phyloP scores from a whole-genome alignment of 2,888 invertebrate genomes.

The Alloscopus bannaensis region DNA sequence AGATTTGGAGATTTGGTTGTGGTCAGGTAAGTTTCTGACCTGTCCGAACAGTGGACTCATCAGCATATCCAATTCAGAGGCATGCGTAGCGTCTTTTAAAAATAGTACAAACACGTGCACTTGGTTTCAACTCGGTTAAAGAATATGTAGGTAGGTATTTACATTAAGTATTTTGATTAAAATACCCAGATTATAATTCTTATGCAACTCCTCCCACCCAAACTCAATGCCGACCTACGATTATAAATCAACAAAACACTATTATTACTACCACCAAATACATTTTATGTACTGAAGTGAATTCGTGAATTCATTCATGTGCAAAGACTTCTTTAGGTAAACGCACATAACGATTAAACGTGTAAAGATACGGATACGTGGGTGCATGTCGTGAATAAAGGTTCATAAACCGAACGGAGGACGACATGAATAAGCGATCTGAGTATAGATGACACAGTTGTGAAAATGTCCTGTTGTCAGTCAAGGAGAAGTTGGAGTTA shows the following conservation, averaged over 20 bases:
- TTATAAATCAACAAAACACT: background rate
- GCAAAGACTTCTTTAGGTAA: too few relatives aligned
- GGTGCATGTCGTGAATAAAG: constrained; percentile 37
- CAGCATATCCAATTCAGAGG: constrained; percentile 54
- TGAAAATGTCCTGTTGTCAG: constrained; percentile 15
- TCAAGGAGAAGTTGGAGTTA: constrained; percentile 27
- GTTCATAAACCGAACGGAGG: constrained; percentile 33
- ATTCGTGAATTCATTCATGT: constrained; percentile 26
- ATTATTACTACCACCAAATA: background rate
- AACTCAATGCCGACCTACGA: background rate
- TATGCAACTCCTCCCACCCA: background rate
- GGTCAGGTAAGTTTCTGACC: constrained; percentile 6
- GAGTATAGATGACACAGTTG: constrained; percentile 35
- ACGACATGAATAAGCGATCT: constrained; percentile 35
- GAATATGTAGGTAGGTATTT: background rate
- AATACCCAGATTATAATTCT: background rate
- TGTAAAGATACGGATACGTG: constrained; percentile 48
- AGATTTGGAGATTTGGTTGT: constrained; percentile 32
- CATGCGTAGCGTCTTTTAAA: constrained; percentile 47
- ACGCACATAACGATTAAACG: constrained; percentile 42
- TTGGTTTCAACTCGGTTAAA: background rate
- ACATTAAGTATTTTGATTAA: background rate
- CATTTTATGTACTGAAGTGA: background rate
- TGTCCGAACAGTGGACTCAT: constrained; percentile 38
- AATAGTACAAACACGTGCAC: background rate